phyloP scores from a whole-genome alignment of 1,140 invertebrate genomes.

The Chelonus insularis region DNA sequence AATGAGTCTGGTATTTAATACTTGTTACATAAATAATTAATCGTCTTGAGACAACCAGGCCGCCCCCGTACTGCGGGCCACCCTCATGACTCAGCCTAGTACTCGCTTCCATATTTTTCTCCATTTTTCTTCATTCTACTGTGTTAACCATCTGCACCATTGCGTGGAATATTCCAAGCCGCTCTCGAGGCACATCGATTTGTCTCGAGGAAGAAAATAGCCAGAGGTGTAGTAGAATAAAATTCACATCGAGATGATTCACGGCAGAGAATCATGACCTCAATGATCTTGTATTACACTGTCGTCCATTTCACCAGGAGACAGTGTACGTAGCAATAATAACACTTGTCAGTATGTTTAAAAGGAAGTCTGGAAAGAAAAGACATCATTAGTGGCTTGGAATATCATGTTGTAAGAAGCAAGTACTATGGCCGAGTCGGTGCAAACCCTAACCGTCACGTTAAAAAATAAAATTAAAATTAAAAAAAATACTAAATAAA shows the following conservation, averaged over 20 bases:
- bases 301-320: background rate
- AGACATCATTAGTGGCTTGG: background rate
- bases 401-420: constrained; percentile 39
- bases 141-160: background rate
- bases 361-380: background rate
- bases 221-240: background rate
- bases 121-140: constrained; percentile 13
- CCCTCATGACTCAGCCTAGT: constrained; percentile 49
- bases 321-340: background rate
- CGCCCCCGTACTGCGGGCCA: constrained; percentile 59
- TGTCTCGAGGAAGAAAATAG: background rate
- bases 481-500: too few species aligned
- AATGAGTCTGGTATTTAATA: constrained; percentile 13
- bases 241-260: background rate
- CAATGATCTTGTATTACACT: background rate
- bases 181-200: constrained; percentile 3
- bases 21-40: constrained; percentile 46
- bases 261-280: background rate
- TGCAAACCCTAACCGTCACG: constrained; percentile 55
- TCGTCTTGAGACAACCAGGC: constrained; percentile 54
- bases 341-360: background rate
- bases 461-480: too few species aligned
- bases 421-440: constrained; percentile 49
- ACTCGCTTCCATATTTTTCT: constrained; percentile 37
- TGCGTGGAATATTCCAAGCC: constrained; percentile 12